phyloP scores from a whole-genome alignment of 2,888 invertebrate genomes.

The Hyppa rectilinea region DNA sequence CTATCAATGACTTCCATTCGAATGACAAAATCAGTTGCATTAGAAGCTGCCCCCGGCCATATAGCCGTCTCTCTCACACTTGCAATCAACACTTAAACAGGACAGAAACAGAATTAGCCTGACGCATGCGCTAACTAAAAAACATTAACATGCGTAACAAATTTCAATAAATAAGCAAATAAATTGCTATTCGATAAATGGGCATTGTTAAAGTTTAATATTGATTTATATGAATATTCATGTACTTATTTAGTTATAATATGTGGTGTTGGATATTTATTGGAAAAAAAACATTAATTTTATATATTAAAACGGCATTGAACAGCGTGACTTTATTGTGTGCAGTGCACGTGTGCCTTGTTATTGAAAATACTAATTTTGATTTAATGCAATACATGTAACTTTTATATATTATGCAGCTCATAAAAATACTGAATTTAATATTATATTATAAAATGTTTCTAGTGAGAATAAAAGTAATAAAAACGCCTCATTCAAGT shows the following conservation, averaged over 20 bases:
- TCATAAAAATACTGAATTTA: slow-evolving; percentile 64
- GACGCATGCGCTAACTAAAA: slow-evolving; percentile 76
- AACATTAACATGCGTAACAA: slow-evolving; percentile 86
- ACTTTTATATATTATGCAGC: slow-evolving; percentile 61
- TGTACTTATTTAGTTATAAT: slow-evolving; percentile 81
- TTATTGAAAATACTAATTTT: slow-evolving; percentile 69
- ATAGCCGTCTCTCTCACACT: slow-evolving; percentile 77
- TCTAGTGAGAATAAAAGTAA: slow-evolving; percentile 51
- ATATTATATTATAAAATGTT: slow-evolving; percentile 60
- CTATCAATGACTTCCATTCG: slow-evolving; percentile 87
- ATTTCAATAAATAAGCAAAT: slow-evolving; percentile 90
- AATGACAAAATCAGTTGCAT: slow-evolving; percentile 84
- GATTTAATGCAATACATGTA: slow-evolving; percentile 64
- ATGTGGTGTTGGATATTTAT: slow-evolving; percentile 75
- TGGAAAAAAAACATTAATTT: slow-evolving; percentile 74
- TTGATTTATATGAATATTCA: slow-evolving; percentile 91
- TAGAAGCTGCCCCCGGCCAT: slow-evolving; percentile 72
- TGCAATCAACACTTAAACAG: slow-evolving; percentile 63
- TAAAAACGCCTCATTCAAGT: slow-evolving; percentile 60
- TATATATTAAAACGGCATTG: slow-evolving; percentile 75
- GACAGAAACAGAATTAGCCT: slow-evolving; percentile 76
- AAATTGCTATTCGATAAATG: slow-evolving; percentile 88
- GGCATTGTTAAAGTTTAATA: slow-evolving; percentile 84
- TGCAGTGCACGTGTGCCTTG: slow-evolving; percentile 66
- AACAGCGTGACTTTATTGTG: slow-evolving; percentile 73